Percentiles rank a stretch among this genome's conserved stretches.
Conservation (phyloP, 1,140 invertebrate species). For the Chelonus insularis region DNA sequence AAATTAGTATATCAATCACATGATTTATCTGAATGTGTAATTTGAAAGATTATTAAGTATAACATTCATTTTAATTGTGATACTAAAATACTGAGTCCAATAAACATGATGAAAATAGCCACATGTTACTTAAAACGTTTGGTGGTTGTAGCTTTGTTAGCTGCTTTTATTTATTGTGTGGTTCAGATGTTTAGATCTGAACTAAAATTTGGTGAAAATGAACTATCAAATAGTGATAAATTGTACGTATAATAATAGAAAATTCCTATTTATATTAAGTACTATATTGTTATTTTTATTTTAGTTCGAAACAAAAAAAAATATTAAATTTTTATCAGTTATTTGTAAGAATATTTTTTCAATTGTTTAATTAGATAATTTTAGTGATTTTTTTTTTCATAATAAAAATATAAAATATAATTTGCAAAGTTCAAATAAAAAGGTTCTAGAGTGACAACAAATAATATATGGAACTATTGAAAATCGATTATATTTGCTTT, state of each 20-base stretch:
- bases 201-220: conserved; percentile 35
- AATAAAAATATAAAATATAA: no score
- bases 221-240: conserved; percentile 46
- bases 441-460: no score
- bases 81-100: no score
- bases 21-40: no score
- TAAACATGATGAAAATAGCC: conserved; percentile 40
- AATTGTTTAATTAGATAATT: not conserved
- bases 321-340: not conserved
- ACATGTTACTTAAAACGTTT: conserved; percentile 43
- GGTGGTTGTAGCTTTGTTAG: conserved; percentile 35
- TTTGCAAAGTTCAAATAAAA: no score
- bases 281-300: no score
- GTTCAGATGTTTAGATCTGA: conserved; percentile 45
- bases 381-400: not conserved
- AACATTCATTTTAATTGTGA: not conserved
- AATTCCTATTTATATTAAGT: no score
- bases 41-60: no score
- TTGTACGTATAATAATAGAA: conserved; percentile 42
- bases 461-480: no score
- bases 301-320: no score
- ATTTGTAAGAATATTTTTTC: conserved; percentile 2
- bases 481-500: no score
- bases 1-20: no score
- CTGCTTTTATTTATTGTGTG: conserved; percentile 40